Evolutionary conservation across 2,888 invertebrate genomes (phyloP).

Genomic region (Erynnis tages): DNA sequence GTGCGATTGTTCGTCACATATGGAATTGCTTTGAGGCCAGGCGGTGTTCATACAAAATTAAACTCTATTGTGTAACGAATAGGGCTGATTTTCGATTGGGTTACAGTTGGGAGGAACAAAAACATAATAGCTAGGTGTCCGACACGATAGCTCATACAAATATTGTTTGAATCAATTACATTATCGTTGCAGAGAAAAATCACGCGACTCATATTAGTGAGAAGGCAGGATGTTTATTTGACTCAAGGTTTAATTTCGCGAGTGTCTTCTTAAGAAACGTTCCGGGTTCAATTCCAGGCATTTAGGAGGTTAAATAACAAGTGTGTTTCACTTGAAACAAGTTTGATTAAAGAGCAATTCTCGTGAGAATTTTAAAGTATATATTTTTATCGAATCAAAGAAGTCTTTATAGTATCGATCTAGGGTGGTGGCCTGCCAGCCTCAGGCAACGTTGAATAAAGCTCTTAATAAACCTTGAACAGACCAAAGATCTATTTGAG

Average conservation of each 20-base stretch:
- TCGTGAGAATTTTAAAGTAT: no score
- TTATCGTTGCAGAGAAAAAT: slow-evolving; percentile 8
- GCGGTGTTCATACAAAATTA: background rate
- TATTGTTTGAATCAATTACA: slow-evolving; percentile 18
- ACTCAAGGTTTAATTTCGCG: background rate
- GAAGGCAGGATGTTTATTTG: slow-evolving; percentile 36
- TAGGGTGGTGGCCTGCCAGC: no score
- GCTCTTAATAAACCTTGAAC: no score
- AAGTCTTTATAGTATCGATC: no score
- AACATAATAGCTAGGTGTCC: slow-evolving; percentile 8
- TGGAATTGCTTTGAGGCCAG: slow-evolving; percentile 18
- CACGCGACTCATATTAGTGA: slow-evolving; percentile 28
- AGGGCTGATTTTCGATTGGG: background rate
- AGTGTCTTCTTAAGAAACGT: slow-evolving; percentile 6
- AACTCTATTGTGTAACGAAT: background rate
- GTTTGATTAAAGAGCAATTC: background rate
- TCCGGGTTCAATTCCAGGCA: background rate
- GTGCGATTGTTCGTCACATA: slow-evolving; percentile 20
- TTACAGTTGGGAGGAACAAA: slow-evolving; percentile 5
- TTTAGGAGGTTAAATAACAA: no score
- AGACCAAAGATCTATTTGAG: no score
- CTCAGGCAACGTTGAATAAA: no score
- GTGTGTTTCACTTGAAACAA: background rate
- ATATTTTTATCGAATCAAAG: no score
- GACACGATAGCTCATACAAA: slow-evolving; percentile 13